Evolutionary conservation across 23 tunicate species (phyloP), one percentile per base, ranked within the genome.

Genomic region (Styela clava): DNA sequence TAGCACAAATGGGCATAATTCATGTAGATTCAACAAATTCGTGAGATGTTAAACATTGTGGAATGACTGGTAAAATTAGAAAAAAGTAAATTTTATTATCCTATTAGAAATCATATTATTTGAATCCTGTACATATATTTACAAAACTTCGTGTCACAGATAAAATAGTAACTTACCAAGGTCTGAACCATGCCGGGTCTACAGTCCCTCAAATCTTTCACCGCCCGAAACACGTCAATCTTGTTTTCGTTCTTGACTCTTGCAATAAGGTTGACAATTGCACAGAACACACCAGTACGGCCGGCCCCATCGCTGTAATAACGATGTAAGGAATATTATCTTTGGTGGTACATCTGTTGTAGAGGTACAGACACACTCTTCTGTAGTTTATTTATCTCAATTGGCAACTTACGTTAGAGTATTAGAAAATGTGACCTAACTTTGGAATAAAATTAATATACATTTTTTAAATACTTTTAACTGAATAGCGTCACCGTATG

Each of bases 171-270:
- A 56, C 85, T 82, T 69, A 82, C 85, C 61, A 26, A 29, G 22
- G 77, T 33, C 26, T 52, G 16, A 34, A 82, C 85, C 85, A 82
- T 82, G 37, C 85, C 85, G 33, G 85, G 85, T 69, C 85, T 33
- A 30, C 31, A 52, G 33, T 82, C 85, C 51, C 85, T 35, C 22
- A 82, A 62, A 71, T 82, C 85, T 67, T 82, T 82, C 16, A 69
- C 85, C 19, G 78, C 61, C 35, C 85, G 69, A 23, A 82, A 69
- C n/a, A 82, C 78, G 69, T 82, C 85, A 7, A 82, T 31, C 0
- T 12, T 36, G 18, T 71, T 52, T 26, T 82, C 85, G 5, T 21
- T 24, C 22, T 70, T 82, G 22, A 71, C 61, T 67, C 85, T 52
- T 26, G 34, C 74, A 44, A 82, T 69, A 7, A 82, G 65, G 24